Evolutionary conservation across 2,888 invertebrate species (phyloP), one percentile per base, ranked within the genome.

Genomic region (Cylindroiulus punctatus): DNA sequence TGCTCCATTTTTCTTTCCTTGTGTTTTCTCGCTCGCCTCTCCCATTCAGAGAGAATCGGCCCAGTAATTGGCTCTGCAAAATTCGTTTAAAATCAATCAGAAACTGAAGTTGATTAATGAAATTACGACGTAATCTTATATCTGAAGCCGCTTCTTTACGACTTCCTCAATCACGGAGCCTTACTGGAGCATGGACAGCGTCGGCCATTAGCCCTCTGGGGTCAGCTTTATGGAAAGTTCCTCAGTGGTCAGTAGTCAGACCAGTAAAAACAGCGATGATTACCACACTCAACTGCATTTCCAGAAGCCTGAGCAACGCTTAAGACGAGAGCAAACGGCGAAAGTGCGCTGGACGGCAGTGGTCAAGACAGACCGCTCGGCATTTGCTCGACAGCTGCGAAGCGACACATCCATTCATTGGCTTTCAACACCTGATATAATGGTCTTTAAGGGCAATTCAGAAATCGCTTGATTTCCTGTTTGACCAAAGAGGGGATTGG

Each of bases 61-160:
- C 19, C 26, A 8, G 65, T 65, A 65, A 65, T 65, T 65, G 65
- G 65, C 65, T 65, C 22, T 65, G 65, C 65, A 65, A 65, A 65
- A 65, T 65, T 65, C 65, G 65, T 65, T 65, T 65, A 65, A 65
- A 65, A 65, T 65, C 65, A 65, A 65, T 65, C 65, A 65, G 65
- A 65, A 65, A 65, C 26, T 65, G 65, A 65, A 65, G 65, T 65
- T 65, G 65, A 65, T 65, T 65, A 65, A 65, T 65, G 65, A 65
- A 65, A 65, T 65, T 65, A 65, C 65, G 65, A 26, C 65, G 65
- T 65, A 65, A 65, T 65, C 65, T 65, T 65, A 65, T 65, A 65
- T 65, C 65, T 65, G 65, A 65, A 65, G 65, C 65, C 26, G 65
- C 26, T 65, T 65, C 26, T 65, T 65, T 65, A 65, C 65, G 65